phyloP scores from a whole-genome alignment of 1,140 invertebrate genomes.

The Drosophila micromelanica region DNA sequence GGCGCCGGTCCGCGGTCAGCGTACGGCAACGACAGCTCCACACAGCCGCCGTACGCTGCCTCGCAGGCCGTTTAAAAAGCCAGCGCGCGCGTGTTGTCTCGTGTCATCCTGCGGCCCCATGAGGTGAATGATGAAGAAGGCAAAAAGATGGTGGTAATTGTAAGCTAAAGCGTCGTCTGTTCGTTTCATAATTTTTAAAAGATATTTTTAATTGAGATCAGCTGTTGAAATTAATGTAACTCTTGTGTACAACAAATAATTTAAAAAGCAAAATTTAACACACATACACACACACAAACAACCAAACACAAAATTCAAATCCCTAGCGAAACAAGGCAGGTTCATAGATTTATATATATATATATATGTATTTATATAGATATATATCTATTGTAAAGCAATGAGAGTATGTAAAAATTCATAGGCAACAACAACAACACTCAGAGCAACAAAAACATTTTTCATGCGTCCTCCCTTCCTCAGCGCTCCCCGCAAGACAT shows the following conservation, averaged over 20 bases:
- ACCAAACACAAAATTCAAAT: conserved; percentile 31
- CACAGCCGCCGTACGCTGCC: conserved; percentile 83
- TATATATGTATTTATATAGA: neutral
- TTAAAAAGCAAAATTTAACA: conserved; percentile 69
- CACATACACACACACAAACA: conserved; percentile 26
- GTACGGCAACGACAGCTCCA: conserved; percentile 83
- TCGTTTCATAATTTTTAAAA: conserved; percentile 70
- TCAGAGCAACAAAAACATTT: conserved; percentile 59
- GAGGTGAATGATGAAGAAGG: conserved; percentile 76
- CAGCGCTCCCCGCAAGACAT: conserved; percentile 13
- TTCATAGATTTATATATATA: conserved; percentile 59
- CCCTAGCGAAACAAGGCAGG: conserved; percentile 70
- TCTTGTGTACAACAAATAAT: conserved; percentile 72
- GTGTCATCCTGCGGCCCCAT: conserved; percentile 42
- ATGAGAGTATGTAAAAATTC: conserved; percentile 71
- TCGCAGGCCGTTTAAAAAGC: conserved; percentile 81
- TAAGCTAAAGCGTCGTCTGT: conserved; percentile 84
- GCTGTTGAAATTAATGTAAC: conserved; percentile 80
- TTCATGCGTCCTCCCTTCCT: conserved; percentile 58
- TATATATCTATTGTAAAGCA: conserved; percentile 69
- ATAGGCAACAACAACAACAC: conserved; percentile 41
- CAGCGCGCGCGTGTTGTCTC: conserved; percentile 45
- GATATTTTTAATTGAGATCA: conserved; percentile 71
- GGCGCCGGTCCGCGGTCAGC: conserved; percentile 79
- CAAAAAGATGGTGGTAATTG: conserved; percentile 79